Conservation (phyloP, 2,797 vertebrate species). For the Hirundo rustica region DNA sequence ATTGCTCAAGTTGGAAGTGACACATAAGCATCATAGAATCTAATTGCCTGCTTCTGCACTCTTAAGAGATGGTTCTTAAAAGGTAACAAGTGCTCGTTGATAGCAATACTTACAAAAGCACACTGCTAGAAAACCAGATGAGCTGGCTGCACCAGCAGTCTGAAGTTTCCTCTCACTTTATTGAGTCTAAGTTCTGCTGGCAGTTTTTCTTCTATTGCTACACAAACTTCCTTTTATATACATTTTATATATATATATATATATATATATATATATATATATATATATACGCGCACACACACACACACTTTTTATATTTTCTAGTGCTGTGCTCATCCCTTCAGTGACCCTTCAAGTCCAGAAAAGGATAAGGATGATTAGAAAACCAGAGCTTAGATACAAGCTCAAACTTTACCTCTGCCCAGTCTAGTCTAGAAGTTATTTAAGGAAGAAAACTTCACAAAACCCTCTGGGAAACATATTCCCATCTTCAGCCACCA, state of each 20-base stretch:
- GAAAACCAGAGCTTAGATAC: background rate
- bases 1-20: background rate
- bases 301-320: background rate
- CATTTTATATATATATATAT: no score
- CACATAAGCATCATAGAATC: background rate
- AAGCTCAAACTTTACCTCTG: background rate
- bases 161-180: background rate
- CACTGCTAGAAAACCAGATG: background rate
- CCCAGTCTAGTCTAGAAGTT: background rate
- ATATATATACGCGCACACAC: no score
- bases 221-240: background rate
- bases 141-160: background rate
- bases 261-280: background rate
- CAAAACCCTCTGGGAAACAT: background rate
- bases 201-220: background rate
- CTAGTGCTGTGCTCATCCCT: background rate
- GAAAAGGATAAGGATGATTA: background rate
- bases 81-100: background rate
- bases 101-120: background rate
- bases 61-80: background rate
- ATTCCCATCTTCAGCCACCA: background rate
- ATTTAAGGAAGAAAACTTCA: background rate
- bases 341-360: background rate
- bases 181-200: background rate
- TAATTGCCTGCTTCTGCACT: background rate